Conservation (phyloP, 2,888 invertebrate species). For the Microctonus aethiopoides region DNA sequence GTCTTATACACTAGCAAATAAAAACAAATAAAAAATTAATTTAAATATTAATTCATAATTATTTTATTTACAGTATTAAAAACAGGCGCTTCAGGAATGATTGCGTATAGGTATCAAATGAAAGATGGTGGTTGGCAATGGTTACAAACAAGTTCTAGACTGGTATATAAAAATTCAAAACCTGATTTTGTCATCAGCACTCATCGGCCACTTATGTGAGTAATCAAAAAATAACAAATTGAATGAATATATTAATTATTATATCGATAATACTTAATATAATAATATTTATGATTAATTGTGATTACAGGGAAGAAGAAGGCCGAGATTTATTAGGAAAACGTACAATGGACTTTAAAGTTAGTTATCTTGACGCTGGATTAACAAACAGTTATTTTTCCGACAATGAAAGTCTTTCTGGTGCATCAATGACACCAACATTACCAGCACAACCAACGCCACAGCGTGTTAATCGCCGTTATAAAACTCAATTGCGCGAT, state of each 20-base stretch:
- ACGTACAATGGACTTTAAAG: slow-evolving; percentile 98
- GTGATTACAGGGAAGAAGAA: slow-evolving; percentile 96
- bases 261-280: neutral
- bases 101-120: slow-evolving; percentile 96
- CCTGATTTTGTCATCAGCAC: slow-evolving; percentile 99
- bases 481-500: slow-evolving; percentile 93
- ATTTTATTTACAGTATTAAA: slow-evolving; percentile 83
- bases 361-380: slow-evolving; percentile 95
- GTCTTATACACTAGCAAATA: too few species aligned
- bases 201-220: slow-evolving; percentile 97
- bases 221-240: slow-evolving; percentile 46
- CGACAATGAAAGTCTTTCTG: slow-evolving; percentile 81
- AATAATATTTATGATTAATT: too few species aligned
- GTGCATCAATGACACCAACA: slow-evolving; percentile 70
- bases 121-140: slow-evolving; percentile 97
- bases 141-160: slow-evolving; percentile 96
- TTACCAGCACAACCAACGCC: slow-evolving; percentile 74
- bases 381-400: slow-evolving; percentile 91
- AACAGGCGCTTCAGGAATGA: slow-evolving; percentile 99
- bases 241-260: neutral
- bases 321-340: slow-evolving; percentile 97
- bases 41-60: slow-evolving; percentile 31
- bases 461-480: slow-evolving; percentile 82
- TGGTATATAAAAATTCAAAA: slow-evolving; percentile 99
- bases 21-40: neutral